These are phyloP conservation scores for Synaphobranchus kaupii DNA, from an alignment of 2,797 vertebrate genomes.

Conservation along the genomic window DNA sequence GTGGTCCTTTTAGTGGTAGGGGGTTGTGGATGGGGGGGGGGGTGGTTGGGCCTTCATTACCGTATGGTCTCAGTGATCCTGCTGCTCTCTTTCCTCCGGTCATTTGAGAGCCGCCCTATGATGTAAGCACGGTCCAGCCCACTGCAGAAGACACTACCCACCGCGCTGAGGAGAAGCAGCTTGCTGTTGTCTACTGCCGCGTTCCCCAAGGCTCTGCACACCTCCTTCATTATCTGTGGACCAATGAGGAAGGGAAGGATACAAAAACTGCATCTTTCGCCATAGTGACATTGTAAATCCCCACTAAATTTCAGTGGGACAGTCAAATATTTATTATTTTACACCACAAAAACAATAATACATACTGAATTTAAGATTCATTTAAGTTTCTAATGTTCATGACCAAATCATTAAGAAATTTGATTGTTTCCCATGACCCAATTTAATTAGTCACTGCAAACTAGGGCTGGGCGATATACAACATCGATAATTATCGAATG, in stretches of 20 bases:
- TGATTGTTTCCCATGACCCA: constrained; percentile 58
- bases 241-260: constrained; percentile 26
- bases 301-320: neutral
- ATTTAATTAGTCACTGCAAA: constrained; percentile 56
- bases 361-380: neutral
- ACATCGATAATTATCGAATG: too few relatives aligned
- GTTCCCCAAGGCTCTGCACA: constrained; percentile 89
- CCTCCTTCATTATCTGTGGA: constrained; percentile 94
- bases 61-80: constrained; percentile 93
- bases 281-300: neutral
- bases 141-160: constrained; percentile 94
- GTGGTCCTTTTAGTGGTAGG: neutral
- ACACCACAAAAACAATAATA: neutral
- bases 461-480: too few relatives aligned
- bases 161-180: constrained; percentile 89
- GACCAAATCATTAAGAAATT: constrained; percentile 43
- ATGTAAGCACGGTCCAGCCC: constrained; percentile 96
- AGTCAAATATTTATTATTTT: neutral
- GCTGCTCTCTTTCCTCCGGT: constrained; percentile 94
- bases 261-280: neutral
- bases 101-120: constrained; percentile 90
- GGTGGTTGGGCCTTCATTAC: constrained; percentile 63
- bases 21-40: neutral
- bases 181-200: constrained; percentile 94
- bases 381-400: neutral